Percentiles rank a stretch among this genome's conserved stretches.
phyloP scores from a whole-genome alignment of 2,113 vertebrate species.

The Urocitellus parryii region DNA sequence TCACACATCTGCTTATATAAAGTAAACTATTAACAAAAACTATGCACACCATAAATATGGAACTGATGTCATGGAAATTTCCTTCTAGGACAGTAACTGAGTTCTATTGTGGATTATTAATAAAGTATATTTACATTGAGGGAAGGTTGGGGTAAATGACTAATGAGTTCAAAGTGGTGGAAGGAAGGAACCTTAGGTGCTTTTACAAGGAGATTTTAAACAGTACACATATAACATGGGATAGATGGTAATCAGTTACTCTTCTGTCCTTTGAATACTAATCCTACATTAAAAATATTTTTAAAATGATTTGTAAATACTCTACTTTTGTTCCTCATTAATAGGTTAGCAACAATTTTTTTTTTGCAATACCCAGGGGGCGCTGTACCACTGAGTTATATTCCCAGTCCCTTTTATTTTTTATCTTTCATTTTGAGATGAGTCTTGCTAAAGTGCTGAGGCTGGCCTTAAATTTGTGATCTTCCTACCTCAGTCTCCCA shows the following conservation, averaged over 20 bases:
- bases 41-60: not conserved
- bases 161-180: slow-evolving; percentile 28
- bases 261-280: not conserved
- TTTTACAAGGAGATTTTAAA: slow-evolving; percentile 10
- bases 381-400: too few relatives aligned
- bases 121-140: not conserved
- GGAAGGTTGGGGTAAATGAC: not conserved
- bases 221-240: not conserved
- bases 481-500: too few relatives aligned
- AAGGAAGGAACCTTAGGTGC: not conserved
- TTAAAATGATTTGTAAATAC: not conserved
- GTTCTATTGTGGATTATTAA: not conserved
- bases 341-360: not conserved
- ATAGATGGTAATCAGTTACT: not conserved
- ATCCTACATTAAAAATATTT: not conserved
- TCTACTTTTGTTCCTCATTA: not conserved
- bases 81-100: not conserved
- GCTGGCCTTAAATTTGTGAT: too few relatives aligned
- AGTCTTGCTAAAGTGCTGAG: too few relatives aligned
- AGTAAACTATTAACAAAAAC: slow-evolving; percentile 20
- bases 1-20: not conserved
- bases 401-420: too few relatives aligned
- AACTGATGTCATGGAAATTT: not conserved
- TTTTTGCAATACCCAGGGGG: too few relatives aligned
- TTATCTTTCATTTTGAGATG: too few relatives aligned